phyloP scores from a whole-genome alignment of 1,140 invertebrate species.

The Listronotus bonariensis region DNA sequence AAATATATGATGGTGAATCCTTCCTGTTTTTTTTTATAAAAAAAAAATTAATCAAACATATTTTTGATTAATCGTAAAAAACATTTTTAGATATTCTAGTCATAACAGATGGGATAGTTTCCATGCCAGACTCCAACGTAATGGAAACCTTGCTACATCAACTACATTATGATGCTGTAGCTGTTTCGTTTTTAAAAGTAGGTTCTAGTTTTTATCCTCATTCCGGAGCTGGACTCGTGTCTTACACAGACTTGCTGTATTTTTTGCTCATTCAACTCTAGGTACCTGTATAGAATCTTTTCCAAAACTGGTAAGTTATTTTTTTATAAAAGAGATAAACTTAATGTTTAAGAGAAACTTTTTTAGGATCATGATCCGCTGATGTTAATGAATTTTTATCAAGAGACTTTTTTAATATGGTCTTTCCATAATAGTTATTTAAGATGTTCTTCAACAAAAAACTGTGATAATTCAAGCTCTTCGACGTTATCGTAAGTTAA shows the following conservation, averaged over 20 bases:
- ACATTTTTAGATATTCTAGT: constrained; percentile 72
- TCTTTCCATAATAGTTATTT: constrained; percentile 65
- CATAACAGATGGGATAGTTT: constrained; percentile 82
- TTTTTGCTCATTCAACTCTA: constrained; percentile 80
- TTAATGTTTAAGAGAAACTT: not conserved
- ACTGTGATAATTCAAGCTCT: constrained; percentile 41
- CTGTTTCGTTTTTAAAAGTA: constrained; percentile 81
- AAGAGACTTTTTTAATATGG: constrained; percentile 76
- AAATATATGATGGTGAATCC: too few relatives aligned
- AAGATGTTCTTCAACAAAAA: constrained; percentile 44
- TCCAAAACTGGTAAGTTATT: constrained; percentile 56
- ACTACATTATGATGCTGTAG: constrained; percentile 74
- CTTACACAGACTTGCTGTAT: constrained; percentile 77
- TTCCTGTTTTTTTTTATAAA: not conserved
- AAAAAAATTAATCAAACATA: not conserved
- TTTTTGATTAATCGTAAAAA: not conserved
- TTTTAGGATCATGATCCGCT: constrained; percentile 56
- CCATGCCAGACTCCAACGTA: constrained; percentile 73
- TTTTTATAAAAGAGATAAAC: too few relatives aligned
- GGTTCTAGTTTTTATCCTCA: constrained; percentile 72
- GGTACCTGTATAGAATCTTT: constrained; percentile 70
- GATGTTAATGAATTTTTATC: constrained; percentile 70
- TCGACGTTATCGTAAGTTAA: constrained; percentile 57
- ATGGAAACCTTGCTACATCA: constrained; percentile 77
- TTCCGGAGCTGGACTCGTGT: constrained; percentile 69